Conservation (phyloP, 2,888 invertebrate genomes). For the Habroteleia sp. region DNA sequence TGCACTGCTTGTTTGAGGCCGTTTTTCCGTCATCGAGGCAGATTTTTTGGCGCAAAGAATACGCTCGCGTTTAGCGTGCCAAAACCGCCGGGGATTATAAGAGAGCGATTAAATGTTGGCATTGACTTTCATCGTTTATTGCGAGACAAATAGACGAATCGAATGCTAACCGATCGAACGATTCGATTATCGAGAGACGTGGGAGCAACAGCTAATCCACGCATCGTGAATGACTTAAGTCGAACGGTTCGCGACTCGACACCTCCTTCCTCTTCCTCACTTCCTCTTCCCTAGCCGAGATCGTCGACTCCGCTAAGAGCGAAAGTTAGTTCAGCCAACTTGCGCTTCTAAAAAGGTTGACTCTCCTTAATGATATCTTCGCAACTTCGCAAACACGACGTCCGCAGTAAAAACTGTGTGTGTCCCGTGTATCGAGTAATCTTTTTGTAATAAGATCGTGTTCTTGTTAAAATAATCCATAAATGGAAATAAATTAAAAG, state of each 20-base stretch:
- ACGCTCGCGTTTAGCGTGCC: slow-evolving; percentile 23
- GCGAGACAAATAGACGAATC: slow-evolving; percentile 67
- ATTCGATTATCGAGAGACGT: slow-evolving; percentile 72
- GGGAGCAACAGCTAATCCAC: slow-evolving; percentile 68
- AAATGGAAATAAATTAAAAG: too few species aligned
- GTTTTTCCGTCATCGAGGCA: slow-evolving; percentile 23
- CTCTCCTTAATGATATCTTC: slow-evolving; percentile 26
- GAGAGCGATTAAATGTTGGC: not conserved
- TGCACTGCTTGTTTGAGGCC: slow-evolving; percentile 9
- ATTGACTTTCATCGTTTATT: slow-evolving; percentile 63
- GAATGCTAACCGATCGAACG: slow-evolving; percentile 72
- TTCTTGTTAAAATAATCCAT: too few species aligned
- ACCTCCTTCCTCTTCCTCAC: not conserved
- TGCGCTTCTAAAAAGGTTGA: slow-evolving; percentile 11
- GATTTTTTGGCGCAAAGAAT: slow-evolving; percentile 14
- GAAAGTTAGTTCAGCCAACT: slow-evolving; percentile 36
- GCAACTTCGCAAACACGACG: not conserved
- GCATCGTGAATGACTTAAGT: not conserved
- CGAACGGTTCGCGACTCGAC: slow-evolving; percentile 3
- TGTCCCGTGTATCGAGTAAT: too few species aligned
- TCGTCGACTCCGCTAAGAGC: slow-evolving; percentile 21
- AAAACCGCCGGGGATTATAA: slow-evolving; percentile 30
- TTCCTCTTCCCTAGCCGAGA: slow-evolving; percentile 21
- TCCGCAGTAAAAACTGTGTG: not conserved
- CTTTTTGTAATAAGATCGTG: too few species aligned